A percentile compares a stretch with the other conserved stretches of the same genome.
phyloP scores from a whole-genome alignment of 2,113 vertebrate genomes.

The Tyto alba region DNA sequence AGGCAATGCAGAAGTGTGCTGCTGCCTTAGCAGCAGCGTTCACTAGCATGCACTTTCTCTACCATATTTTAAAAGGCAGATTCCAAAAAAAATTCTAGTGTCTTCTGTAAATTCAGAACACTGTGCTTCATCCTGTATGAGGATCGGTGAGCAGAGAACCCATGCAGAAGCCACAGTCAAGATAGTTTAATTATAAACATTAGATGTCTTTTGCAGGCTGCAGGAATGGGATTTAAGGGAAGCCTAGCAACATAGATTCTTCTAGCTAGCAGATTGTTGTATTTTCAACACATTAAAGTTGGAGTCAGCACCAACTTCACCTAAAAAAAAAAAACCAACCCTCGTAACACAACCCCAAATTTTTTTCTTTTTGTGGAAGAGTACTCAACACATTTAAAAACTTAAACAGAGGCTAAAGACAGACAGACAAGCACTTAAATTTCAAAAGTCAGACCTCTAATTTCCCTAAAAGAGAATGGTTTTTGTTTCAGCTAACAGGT shows the following conservation, averaged over 20 bases:
- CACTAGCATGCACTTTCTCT: neutral
- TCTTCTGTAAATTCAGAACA: neutral
- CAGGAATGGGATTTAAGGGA: neutral
- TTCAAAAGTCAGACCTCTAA: constrained; percentile 64
- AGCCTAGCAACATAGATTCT: neutral
- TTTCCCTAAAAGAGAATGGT: constrained; percentile 60
- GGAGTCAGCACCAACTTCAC: constrained; percentile 42
- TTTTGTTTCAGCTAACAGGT: constrained; percentile 71
- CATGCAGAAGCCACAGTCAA: neutral
- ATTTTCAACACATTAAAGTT: neutral
- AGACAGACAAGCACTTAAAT: constrained; percentile 67
- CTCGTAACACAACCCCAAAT: constrained; percentile 7
- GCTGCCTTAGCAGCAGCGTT: too few relatives aligned
- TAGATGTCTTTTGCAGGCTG: neutral
- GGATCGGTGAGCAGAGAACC: neutral
- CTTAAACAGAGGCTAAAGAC: constrained; percentile 66
- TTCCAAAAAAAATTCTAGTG: neutral
- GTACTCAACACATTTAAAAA: constrained; percentile 61
- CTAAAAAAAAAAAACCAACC: neutral
- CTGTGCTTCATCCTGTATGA: fast-evolving
- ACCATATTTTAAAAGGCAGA: neutral
- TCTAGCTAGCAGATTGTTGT: neutral
- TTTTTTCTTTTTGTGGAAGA: constrained; percentile 28
- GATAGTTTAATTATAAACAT: neutral
- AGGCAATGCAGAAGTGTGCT: neutral